Evolutionary conservation across 2,888 invertebrate species (phyloP).

Genomic region (Apotomis capreana): DNA sequence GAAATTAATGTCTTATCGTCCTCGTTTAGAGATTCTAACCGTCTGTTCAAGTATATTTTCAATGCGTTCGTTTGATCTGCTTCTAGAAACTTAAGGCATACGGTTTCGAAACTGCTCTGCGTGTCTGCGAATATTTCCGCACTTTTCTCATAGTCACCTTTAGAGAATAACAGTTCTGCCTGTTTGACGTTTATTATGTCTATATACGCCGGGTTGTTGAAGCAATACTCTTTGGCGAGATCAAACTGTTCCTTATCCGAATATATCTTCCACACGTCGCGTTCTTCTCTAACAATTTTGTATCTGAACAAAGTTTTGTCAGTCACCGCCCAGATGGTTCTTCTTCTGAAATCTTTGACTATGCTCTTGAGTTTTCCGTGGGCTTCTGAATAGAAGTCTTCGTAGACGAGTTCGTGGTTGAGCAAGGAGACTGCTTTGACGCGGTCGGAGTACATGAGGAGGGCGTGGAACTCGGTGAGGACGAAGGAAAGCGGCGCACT

Average conservation of each 20-base stretch:
- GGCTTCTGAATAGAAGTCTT: slow-evolving; percentile 91
- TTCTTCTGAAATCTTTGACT: slow-evolving; percentile 90
- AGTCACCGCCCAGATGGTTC: slow-evolving; percentile 93
- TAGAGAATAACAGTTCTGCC: slow-evolving; percentile 92
- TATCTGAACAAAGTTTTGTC: slow-evolving; percentile 93
- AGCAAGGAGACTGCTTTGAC: slow-evolving; percentile 93
- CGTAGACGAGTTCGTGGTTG: slow-evolving; percentile 93
- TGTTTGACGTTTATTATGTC: slow-evolving; percentile 94
- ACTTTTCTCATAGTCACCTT: slow-evolving; percentile 90
- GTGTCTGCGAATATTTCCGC: slow-evolving; percentile 96
- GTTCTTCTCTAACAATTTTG: slow-evolving; percentile 91
- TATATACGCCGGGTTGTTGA: slow-evolving; percentile 90
- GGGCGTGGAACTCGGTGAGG: slow-evolving; percentile 94
- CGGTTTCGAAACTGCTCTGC: slow-evolving; percentile 95
- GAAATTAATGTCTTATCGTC: slow-evolving; percentile 94
- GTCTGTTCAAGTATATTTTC: slow-evolving; percentile 93
- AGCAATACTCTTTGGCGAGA: slow-evolving; percentile 92
- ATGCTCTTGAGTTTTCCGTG: slow-evolving; percentile 92
- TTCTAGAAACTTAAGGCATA: slow-evolving; percentile 95
- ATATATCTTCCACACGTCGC: slow-evolving; percentile 95
- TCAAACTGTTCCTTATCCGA: slow-evolving; percentile 93
- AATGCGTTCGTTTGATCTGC: slow-evolving; percentile 92
- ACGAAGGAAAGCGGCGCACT: slow-evolving; percentile 88
- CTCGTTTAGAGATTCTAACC: slow-evolving; percentile 87
- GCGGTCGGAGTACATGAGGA: slow-evolving; percentile 92